Evolutionary conservation across 2,113 vertebrate species (phyloP), one percentile per base, ranked within the genome.

Genomic region (Sclerurus mexicanus): DNA sequence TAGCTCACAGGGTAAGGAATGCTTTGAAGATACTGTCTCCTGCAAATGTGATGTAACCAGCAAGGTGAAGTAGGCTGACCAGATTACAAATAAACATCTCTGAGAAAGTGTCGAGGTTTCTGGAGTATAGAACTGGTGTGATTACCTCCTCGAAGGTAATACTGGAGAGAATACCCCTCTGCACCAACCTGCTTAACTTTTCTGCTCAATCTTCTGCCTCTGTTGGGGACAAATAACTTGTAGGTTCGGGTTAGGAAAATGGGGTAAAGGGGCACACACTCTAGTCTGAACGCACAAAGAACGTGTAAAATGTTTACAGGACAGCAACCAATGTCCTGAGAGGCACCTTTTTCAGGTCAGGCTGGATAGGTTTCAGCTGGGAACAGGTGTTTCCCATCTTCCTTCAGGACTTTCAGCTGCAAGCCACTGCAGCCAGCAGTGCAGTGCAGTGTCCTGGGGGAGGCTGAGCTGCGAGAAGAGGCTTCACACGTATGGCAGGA

Each of bases 1-100:
- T 80, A 92, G 47, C 94, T 96, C 76, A 90, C 35, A 81, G 86
- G 37, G 73, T 88, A 92, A 95, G 60, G 91, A 96, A 95, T 92
- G 93, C 94, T 93, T 95, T 96, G 95, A 97, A 97, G 89, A 84
- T 64, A 46, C 91, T 96, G 81, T 91, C 83, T 95, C 73, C 91
- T 95, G 37, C 23, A 81, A 89, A 63, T 75, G 37, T 68, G 84
- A 93, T 89, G 89, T 67, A 93, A 90, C 55, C 52, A 93, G 47
- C 21, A 59, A 78, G 33, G 55, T 90, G 55, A 86, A 95, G 71
- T 19, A 63, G 63, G 23, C 27, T 50, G 60, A 50, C n/a, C 50
- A 86, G 64, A 55, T 63, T 67, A 63, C 27, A 59, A 83, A 58
- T 53, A 88, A 81, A 63, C 25, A 55, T 24, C 23, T 82, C 74